phyloP scores from a whole-genome alignment of 2,888 invertebrate genomes.

The Keiferia lycopersicella region DNA sequence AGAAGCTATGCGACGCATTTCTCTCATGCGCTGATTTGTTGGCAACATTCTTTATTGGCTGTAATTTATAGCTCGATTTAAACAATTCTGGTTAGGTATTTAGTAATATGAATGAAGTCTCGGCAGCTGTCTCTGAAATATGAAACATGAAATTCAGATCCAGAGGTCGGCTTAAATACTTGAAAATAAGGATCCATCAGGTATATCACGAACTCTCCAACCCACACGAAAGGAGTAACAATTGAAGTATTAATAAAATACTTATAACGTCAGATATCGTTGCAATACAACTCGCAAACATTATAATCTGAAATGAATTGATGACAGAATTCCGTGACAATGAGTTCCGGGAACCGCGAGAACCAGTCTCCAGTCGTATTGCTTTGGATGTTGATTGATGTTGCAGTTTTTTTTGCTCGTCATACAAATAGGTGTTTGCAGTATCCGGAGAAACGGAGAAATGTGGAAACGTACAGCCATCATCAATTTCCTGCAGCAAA shows the following conservation, averaged over 20 bases:
- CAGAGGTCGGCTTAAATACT: too few relatives aligned
- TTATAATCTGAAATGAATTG: slow-evolving; percentile 36
- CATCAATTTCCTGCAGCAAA: slow-evolving; percentile 18
- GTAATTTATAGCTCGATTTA: too few relatives aligned
- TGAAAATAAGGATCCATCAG: too few relatives aligned
- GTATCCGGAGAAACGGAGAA: slow-evolving; percentile 19
- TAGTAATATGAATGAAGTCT: too few relatives aligned
- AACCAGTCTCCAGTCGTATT: slow-evolving; percentile 27
- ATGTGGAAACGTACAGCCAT: neutral
- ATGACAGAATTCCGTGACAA: slow-evolving; percentile 42
- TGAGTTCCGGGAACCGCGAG: slow-evolving; percentile 35
- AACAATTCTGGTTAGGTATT: too few relatives aligned
- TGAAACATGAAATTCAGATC: too few relatives aligned
- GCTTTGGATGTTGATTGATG: slow-evolving; percentile 28
- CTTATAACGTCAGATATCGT: slow-evolving; percentile 24
- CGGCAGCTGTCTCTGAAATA: too few relatives aligned
- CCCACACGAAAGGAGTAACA: too few relatives aligned
- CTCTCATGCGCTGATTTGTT: neutral
- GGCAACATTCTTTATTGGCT: neutral
- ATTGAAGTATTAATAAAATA: slow-evolving; percentile 8
- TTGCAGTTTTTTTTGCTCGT: slow-evolving; percentile 24
- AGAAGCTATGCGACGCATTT: slow-evolving; percentile 22
- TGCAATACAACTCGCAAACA: slow-evolving; percentile 1
- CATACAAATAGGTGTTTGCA: slow-evolving; percentile 12
- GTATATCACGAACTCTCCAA: too few relatives aligned